phyloP scores from a whole-genome alignment of 2,888 invertebrate species.

The Caenorhabditis sp. region DNA sequence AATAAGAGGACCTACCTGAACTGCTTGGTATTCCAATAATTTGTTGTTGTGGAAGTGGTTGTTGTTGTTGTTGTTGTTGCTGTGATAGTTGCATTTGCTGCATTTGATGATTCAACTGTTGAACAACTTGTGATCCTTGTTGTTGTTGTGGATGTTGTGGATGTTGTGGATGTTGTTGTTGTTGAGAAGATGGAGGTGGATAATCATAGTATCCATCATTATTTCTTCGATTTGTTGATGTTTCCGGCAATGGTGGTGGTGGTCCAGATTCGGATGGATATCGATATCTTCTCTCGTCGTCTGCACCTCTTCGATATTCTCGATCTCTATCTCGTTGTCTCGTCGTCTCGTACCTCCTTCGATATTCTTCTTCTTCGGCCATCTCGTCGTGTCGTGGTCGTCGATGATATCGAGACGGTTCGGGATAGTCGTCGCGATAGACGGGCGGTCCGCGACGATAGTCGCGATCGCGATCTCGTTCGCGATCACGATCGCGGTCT shows the following conservation, averaged over 20 bases:
- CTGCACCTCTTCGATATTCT: background rate
- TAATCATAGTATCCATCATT: slow-evolving; percentile 4
- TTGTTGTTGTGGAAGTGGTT: slow-evolving; percentile 15
- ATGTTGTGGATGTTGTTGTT: background rate
- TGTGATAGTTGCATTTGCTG: slow-evolving; percentile 32
- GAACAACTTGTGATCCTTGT: background rate
- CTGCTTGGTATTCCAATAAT: slow-evolving; percentile 29
- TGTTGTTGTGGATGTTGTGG: slow-evolving; percentile 10
- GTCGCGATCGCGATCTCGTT: slow-evolving; percentile 11
- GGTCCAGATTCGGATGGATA: background rate
- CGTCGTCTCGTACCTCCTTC: background rate
- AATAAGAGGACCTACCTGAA: background rate
- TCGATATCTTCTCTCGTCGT: background rate
- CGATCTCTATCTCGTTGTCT: background rate
- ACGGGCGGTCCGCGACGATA: slow-evolving; percentile 2
- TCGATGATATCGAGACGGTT: background rate
- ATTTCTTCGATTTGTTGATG: background rate
- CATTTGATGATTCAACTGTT: slow-evolving; percentile 41
- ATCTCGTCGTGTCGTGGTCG: background rate
- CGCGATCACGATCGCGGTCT: slow-evolving; percentile 18
- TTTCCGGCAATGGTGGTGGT: background rate
- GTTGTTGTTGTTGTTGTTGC: slow-evolving; percentile 5
- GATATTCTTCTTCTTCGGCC: background rate
- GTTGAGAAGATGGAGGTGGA: slow-evolving; percentile 14
- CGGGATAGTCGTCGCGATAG: slow-evolving; percentile 12